Conservation (phyloP, 92 coral and sea anemone species). For the Bergia puertoricense region DNA sequence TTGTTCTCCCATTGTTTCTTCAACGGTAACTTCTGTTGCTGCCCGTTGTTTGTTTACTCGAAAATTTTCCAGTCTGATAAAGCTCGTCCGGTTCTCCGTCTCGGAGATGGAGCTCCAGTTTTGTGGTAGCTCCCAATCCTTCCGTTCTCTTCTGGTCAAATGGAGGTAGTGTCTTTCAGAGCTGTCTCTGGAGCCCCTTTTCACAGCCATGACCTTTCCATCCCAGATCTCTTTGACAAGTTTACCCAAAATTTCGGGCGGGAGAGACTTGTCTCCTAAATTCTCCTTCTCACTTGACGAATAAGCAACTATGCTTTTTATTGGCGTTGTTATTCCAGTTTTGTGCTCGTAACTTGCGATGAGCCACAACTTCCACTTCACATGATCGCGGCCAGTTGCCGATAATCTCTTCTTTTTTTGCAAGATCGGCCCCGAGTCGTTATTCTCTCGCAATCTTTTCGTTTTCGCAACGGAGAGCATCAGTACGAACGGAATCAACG, state of each 20-base stretch:
- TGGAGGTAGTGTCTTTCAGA: constrained; percentile 17
- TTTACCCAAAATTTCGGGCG: constrained; percentile 1
- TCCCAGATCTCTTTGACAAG: constrained; percentile 32
- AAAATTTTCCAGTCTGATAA: background rate
- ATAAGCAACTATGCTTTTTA: background rate
- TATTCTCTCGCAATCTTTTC: background rate
- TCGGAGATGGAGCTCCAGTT: background rate
- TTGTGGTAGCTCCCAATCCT: background rate
- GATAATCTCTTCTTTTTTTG: background rate
- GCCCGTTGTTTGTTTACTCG: constrained; percentile 26
- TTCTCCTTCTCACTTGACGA: constrained; percentile 19
- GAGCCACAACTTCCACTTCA: constrained; percentile 40
- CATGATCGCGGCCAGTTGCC: background rate
- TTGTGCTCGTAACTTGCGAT: constrained; percentile 17
- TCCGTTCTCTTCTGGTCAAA: constrained; percentile 5
- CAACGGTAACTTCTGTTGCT: background rate
- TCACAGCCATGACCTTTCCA: constrained; percentile 5
- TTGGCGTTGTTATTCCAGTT: background rate
- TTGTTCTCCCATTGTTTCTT: no score
- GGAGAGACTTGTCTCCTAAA: background rate
- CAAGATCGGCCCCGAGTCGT: background rate
- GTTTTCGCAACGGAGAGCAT: no score
- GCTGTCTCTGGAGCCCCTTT: background rate
- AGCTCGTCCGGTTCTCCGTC: background rate
- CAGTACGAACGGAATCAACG: no score